Evolutionary conservation across 2,113 vertebrate species (phyloP), one percentile per base, ranked within the genome.

Genomic region (Albula glossodonta): DNA sequence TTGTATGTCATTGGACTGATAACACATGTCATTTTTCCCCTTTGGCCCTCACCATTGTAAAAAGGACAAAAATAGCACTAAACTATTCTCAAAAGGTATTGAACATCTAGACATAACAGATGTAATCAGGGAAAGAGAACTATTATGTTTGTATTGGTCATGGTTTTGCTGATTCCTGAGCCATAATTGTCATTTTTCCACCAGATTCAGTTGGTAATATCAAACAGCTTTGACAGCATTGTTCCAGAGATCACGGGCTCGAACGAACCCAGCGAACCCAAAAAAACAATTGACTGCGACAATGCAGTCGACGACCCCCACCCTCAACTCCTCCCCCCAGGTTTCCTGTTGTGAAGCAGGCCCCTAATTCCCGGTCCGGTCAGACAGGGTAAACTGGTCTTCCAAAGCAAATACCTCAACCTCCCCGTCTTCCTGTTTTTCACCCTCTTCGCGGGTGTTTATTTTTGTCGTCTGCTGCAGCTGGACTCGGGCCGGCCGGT

Each of bases 311-410:
- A 80, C 82, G 86, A 83, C 84, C 84, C 83, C 88, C 80, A 41
- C 78, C 78, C 31, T 41, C 31, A 41, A 41, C 31, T 41, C 60
- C 81, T 77, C 84, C 83, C 89, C 82, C 22, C 70, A 52, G 22
- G 79, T 79, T 90, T 92, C 90, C 89, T 90, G 88, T 92, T 87
- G 84, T 89, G 82, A 87, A 81, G 82, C 52, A 74, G 78, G 41
- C 82, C 83, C 66, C 77, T 41, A 84, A 89, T 74, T 86, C 84
- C 49, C 66, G n/a, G 81, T 31, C 50, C 48, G 82, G 51, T 88
- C 86, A 74, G 79, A 53, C 25, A 7, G 78, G 83, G 31, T 19
- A 41, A 52, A 79, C 25, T 78, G 56, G 70, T 51, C 49, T 25
- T 81, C 78, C 83, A 87, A 84, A 84, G 83, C 49, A 81, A 87